A percentile compares a stretch with the other conserved stretches of the same genome.
Conservation (phyloP, 2,888 invertebrate genomes). For the Yponomeuta evonymella region DNA sequence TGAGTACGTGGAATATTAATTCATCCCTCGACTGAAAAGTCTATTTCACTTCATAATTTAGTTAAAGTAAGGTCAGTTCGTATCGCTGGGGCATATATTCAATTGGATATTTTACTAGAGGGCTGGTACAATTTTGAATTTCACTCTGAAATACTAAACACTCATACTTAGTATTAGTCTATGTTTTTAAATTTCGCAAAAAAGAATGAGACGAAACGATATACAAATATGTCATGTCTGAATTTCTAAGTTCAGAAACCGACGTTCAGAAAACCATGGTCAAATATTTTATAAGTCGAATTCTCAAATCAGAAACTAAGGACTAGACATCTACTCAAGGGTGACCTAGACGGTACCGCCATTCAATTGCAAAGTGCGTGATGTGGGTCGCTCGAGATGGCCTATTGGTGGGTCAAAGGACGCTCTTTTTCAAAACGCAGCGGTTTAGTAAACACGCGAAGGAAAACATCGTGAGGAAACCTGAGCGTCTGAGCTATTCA, state of each 20-base stretch:
- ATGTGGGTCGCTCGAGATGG: background rate
- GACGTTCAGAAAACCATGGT: no score
- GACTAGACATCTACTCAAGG: background rate
- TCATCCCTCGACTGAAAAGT: background rate
- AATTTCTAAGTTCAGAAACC: no score
- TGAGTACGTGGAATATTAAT: background rate
- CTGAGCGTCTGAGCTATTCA: no score
- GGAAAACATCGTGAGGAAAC: no score
- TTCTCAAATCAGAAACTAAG: background rate
- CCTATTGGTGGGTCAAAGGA: background rate
- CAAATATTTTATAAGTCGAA: background rate
- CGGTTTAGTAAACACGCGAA: background rate
- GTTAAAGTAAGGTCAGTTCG: background rate
- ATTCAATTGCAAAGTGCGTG: constrained; percentile 14
- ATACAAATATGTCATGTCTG: no score
- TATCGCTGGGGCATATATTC: background rate
- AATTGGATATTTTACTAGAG: background rate
- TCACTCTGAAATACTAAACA: background rate
- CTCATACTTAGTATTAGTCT: background rate
- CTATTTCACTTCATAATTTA: background rate
- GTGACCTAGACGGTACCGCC: background rate
- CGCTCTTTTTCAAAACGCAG: background rate
- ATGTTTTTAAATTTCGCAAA: background rate
- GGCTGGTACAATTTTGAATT: background rate
- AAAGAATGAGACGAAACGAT: no score